Evolutionary conservation across 1,140 invertebrate genomes (phyloP).

Genomic region (Drosophila subobscura): DNA sequence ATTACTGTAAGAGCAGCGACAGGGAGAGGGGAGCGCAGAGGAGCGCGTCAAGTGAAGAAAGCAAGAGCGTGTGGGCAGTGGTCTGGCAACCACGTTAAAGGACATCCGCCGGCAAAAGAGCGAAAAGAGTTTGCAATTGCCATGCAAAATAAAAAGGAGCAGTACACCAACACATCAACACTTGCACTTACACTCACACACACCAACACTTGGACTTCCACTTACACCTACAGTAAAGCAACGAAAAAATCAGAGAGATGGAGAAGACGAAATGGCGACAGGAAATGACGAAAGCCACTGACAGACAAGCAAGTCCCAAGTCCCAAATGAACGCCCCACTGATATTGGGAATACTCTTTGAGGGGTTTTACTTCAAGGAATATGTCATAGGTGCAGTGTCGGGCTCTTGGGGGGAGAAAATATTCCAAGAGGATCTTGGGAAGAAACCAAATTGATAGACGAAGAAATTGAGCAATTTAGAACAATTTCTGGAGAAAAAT

Average conservation of each 20-base stretch:
- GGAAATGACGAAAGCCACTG: conserved; percentile 77
- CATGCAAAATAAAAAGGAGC: conserved; percentile 17
- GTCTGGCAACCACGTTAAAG: conserved; percentile 79
- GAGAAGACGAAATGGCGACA: conserved; percentile 68
- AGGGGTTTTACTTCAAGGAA: no score
- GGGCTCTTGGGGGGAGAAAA: no score
- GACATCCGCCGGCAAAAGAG: conserved; percentile 70
- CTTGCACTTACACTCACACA: no score
- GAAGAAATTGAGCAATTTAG: no score
- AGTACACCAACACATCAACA: conserved; percentile 8
- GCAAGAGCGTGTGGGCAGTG: conserved; percentile 60
- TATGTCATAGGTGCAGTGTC: no score
- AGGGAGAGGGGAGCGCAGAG: no score
- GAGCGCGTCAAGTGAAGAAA: conserved; percentile 72
- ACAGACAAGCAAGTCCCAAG: background rate
- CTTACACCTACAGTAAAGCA: conserved; percentile 16
- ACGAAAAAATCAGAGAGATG: conserved; percentile 38
- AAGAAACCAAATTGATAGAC: no score
- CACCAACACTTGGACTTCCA: no score
- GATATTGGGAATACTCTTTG: conserved; percentile 8
- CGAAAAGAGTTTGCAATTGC: conserved; percentile 72
- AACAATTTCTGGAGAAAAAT: no score
- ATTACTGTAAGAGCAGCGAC: conserved; percentile 55
- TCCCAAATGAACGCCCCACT: background rate
- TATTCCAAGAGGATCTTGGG: no score